phyloP scores from a whole-genome alignment of 2,113 vertebrate species.

The Pelusios castaneus region DNA sequence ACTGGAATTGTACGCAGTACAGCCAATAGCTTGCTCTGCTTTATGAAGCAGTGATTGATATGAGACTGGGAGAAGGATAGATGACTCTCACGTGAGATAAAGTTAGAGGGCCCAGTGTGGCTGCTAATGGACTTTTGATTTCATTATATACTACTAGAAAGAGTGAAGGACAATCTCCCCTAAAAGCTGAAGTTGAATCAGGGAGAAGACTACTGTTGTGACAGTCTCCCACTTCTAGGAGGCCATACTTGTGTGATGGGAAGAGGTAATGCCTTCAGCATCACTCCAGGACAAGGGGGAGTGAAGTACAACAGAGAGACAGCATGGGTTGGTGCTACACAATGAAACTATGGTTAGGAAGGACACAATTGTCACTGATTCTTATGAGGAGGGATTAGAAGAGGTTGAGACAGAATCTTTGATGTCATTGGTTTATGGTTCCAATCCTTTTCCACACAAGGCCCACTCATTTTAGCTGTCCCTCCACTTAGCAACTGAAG shows the following conservation, averaged over 20 bases:
- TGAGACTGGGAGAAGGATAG: background rate
- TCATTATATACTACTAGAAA: background rate
- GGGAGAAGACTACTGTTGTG: background rate
- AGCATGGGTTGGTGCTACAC: background rate
- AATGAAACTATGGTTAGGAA: background rate
- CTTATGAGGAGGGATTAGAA: background rate
- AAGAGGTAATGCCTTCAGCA: background rate
- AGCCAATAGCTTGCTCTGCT: background rate
- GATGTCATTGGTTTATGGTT: background rate
- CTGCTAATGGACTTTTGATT: conserved; percentile 6
- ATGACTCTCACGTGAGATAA: conserved; percentile 22
- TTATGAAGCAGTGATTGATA: conserved; percentile 1
- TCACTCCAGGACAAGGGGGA: background rate
- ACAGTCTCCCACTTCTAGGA: background rate
- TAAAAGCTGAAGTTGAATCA: background rate
- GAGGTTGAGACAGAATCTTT: background rate
- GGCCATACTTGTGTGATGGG: background rate
- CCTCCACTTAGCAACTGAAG: background rate
- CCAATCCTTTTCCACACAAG: background rate
- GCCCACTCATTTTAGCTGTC: background rate
- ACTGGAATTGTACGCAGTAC: background rate
- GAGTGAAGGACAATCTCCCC: background rate
- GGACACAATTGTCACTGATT: background rate
- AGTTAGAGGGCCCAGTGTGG: background rate
- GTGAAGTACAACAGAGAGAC: background rate